These are phyloP conservation scores for Microchrysa polita DNA, from an alignment of 2,888 invertebrate genomes.

Conservation along the genomic window DNA sequence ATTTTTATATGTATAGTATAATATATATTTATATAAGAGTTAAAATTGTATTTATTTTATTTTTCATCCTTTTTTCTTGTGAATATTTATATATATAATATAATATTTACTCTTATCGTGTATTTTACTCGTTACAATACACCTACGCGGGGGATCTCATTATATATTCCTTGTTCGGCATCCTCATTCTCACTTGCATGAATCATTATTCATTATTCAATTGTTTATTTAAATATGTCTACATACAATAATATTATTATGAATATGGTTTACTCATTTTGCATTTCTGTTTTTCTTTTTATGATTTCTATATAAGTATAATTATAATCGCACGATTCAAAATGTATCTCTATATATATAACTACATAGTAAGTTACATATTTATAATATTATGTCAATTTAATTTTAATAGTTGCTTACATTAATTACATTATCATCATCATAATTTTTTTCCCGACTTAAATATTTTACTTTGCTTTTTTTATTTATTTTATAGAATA, in stretches of 20 bases:
- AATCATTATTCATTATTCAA: not conserved
- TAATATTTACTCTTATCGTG: slow-evolving; percentile 1
- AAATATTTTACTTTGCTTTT: too few relatives aligned
- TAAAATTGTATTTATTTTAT: slow-evolving; percentile 33
- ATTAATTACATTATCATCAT: not conserved
- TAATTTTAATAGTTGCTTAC: not conserved
- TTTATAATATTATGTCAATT: slow-evolving; percentile 12
- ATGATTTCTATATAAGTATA: not conserved
- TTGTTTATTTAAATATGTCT: slow-evolving; percentile 31
- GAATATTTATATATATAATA: slow-evolving; percentile 33
- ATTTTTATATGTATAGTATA: too few relatives aligned
- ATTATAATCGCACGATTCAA: slow-evolving; percentile 4
- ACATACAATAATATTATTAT: too few relatives aligned
- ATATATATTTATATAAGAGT: slow-evolving; percentile 26
- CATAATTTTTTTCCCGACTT: slow-evolving; percentile 12
- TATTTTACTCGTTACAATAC: not conserved
- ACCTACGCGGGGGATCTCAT: too few relatives aligned
- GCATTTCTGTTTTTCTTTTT: slow-evolving; percentile 1
- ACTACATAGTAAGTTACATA: too few relatives aligned
- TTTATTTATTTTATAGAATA: not conserved
- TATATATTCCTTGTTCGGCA: too few relatives aligned
- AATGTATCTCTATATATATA: not conserved
- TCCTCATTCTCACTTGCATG: not conserved
- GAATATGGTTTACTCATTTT: slow-evolving; percentile 22
- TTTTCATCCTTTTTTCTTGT: not conserved